Evolutionary conservation across 1,140 invertebrate genomes (phyloP), one percentile per base, ranked within the genome.

Genomic region (Procambarus virginalis): DNA sequence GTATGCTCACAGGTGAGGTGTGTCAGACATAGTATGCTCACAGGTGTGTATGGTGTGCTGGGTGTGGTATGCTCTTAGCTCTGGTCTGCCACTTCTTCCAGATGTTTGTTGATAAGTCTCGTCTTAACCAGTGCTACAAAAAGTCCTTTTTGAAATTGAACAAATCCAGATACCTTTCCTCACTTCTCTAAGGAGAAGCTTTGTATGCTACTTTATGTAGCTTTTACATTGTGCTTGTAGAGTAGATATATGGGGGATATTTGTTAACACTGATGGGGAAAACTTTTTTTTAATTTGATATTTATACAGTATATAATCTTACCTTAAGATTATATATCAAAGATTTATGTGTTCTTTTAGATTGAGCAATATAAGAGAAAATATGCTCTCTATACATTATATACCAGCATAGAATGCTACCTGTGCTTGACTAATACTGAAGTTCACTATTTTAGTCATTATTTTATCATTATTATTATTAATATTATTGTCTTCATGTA

Each of bases 281-380:
- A 78, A 0, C 49, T 80, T 80, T 80, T 55, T 80, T 55, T 80
- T 80, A 80, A 80, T 80, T 80, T 80, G 78, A 80, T 80, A 80
- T 22, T 80, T 55, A 55, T 17, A 34, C 34, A 34, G 34, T 34
- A 51, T 55, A 55, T 55, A 55, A 80, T 80, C 49, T 80, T 80
- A 80, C 58, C 51, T 9, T 80, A 55, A 80, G 78, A 80, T 80
- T 55, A 80, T 80, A 80, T 80, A 80, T 80, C 49, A 55, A 9
- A 80, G 55, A 58, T 80, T 80, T 78, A 78, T 49, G 34, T 34
- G 45, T 78, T 80, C 49, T 55, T 55, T 80, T 46, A 58, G 51
- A 80, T 58, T 51, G 78, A 80, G 49, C 78, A 80, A 58, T 80
- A 80, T 79, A n/a, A 58, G 49, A 80, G 34, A 58, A 34, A n/a